These are phyloP conservation scores for Pseudorectes ferrugineus DNA, from an alignment of 2,113 vertebrate species.

Conservation along the genomic window DNA sequence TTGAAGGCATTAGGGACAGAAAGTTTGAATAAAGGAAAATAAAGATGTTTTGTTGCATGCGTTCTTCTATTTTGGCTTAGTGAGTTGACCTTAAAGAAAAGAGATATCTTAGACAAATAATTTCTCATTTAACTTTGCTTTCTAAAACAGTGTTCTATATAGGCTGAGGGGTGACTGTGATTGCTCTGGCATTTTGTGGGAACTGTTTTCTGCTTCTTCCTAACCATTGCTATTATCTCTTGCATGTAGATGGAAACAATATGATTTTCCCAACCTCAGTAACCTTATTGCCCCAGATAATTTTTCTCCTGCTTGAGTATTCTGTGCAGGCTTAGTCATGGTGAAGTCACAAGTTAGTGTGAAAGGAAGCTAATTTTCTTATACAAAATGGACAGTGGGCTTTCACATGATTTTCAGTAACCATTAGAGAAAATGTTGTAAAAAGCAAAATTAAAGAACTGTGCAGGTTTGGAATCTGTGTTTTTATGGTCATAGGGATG, in stretches of 20 bases:
- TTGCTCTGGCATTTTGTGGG: constrained; percentile 21
- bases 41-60: neutral
- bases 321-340: neutral
- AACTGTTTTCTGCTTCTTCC: constrained; percentile 2
- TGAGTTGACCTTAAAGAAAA: constrained; percentile 15
- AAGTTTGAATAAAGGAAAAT: neutral
- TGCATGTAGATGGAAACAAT: neutral
- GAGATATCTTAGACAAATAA: constrained; percentile 15
- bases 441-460: neutral
- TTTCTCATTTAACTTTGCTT: constrained; percentile 13
- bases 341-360: neutral
- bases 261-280: neutral
- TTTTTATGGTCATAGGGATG: neutral
- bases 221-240: neutral
- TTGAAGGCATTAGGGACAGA: neutral
- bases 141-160: neutral
- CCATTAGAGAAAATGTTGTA: neutral
- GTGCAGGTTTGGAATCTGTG: neutral
- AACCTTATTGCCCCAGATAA: neutral
- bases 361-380: neutral
- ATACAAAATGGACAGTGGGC: neutral
- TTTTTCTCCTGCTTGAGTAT: neutral
- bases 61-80: constrained; percentile 1
- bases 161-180: neutral
- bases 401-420: neutral